Evolutionary conservation across 2,113 vertebrate genomes (phyloP), one percentile per base, ranked within the genome.

Genomic region (Zosterops pallidus): DNA sequence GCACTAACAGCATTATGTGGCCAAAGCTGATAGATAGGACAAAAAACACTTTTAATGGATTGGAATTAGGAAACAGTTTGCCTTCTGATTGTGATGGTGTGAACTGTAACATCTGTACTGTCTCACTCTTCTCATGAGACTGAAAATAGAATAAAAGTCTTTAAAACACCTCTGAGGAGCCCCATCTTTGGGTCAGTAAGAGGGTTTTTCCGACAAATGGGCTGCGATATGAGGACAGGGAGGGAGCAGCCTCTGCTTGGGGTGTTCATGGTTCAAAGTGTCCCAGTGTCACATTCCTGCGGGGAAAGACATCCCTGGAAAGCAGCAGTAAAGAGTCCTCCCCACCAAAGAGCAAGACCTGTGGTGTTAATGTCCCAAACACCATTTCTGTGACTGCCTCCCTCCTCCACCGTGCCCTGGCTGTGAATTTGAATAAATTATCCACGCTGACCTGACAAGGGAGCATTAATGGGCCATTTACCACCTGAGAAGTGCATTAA

Each of bases 401-500:
- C 62, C 41, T 62, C 46, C 23, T 89, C 31, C 41, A 7, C 56
- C 21, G 8, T 35, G 67, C 17, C 75, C 46, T 55, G 86, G 47
- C 47, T 64, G n/a, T 11, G 31, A 78, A 86, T 93, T 90, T 75
- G 60, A 64, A 88, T 81, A 64, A 89, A 92, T 95, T 91, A 88
- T 50, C 46, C 7, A 21, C 33, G 57, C 49, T 4, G 8, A 60
- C 47, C 52, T 42, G 95, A 57, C 68, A 68, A 49, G 79, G 72
- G 87, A 94, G 72, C 86, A 81, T 91, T 95, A 95, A 90, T 81
- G 76, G 85, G 71, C 96, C 72, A 96, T 92, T 96, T 91, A 68
- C 82, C 91, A 95, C 84, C 81, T 70, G 46, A 95, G 79, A 86
- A 91, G 87, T 95, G 79, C 92, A 94, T 96, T 96, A 95, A 86